Conservation (phyloP, 2,113 vertebrate genomes). For the Falcunculus frontatus region DNA sequence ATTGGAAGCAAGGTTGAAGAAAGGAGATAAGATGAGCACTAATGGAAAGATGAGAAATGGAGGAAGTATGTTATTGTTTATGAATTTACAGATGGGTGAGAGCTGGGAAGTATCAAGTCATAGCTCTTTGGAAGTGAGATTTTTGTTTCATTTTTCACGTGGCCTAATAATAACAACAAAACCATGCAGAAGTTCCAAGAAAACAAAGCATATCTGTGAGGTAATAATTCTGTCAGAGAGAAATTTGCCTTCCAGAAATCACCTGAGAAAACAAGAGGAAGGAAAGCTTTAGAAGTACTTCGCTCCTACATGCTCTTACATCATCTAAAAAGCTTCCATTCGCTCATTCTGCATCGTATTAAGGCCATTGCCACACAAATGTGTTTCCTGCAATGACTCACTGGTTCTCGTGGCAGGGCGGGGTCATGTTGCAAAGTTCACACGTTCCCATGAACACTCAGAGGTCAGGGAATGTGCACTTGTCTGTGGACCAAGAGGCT, state of each 20-base stretch:
- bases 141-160: not conserved
- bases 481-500: not conserved
- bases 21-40: not conserved
- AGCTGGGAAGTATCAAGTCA: not conserved
- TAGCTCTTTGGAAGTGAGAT: not conserved
- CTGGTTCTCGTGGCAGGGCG: not conserved
- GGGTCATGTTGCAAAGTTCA: not conserved
- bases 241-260: not conserved
- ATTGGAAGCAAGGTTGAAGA: not conserved
- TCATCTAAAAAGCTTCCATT: not conserved
- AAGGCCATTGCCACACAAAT: rapidly evolving
- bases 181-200: not conserved
- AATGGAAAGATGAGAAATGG: not conserved
- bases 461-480: too few species aligned
- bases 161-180: not conserved
- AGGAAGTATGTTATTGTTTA: not conserved
- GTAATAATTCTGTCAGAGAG: not conserved
- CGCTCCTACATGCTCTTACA: not conserved
- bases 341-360: not conserved
- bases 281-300: not conserved
- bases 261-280: not conserved
- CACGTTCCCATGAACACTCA: not conserved
- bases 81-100: not conserved
- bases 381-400: not conserved
- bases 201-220: not conserved